Evolutionary conservation across 1,140 invertebrate genomes (phyloP), one percentile per base, ranked within the genome.

Genomic region (Nasonia vitripennis): DNA sequence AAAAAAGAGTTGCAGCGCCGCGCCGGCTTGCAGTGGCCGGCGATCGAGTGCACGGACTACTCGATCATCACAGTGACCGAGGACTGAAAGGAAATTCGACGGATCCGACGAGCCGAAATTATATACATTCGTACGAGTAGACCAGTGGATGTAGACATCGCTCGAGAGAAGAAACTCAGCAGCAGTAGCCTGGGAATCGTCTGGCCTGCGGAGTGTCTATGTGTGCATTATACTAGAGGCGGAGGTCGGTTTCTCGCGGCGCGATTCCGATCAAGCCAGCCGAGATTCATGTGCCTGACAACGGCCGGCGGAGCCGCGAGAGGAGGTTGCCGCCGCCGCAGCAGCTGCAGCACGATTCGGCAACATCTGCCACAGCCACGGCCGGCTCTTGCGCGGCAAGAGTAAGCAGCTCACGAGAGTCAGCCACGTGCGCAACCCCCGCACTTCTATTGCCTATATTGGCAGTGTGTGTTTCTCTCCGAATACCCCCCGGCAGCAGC

Each of bases 251-350:
- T 62, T 62, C 55, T n/a, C 20, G 55, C 51, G 51, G 51, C 51
- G 2, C 20, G 6, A n/a, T n/a, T 41, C 0, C 11, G 45, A 73
- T 31, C 23, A n/a, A 51, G 41, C 23, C 1, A 55, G 48, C 11
- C 41, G 23, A 45, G 55, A 86, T 86, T 86, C 77, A 86, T 86
- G 86, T 84, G 55, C 81, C 71, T 70, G 78, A 86, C 41, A 80
- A 48, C 41, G 81, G 7, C 17, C 34, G 75, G 20, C 23, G 51
- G 51, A 75, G 12, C 68, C 41, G 23, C 45, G 48, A 73, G 80
- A 77, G 81, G 81, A 83, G 82, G 20, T 71, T 67, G 62, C 41
- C 55, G 55, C 51, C 11, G 7, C 41, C 37, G 55, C 51, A 9
- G 7, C 80, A 81, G 27, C 67, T 4, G 23, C 55, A 51, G 9